A percentile compares a stretch with the other conserved stretches of the same genome.
These are phyloP conservation scores for Eurytoma adleriae DNA, from an alignment of 2,888 invertebrate genomes.

Conservation along the genomic window DNA sequence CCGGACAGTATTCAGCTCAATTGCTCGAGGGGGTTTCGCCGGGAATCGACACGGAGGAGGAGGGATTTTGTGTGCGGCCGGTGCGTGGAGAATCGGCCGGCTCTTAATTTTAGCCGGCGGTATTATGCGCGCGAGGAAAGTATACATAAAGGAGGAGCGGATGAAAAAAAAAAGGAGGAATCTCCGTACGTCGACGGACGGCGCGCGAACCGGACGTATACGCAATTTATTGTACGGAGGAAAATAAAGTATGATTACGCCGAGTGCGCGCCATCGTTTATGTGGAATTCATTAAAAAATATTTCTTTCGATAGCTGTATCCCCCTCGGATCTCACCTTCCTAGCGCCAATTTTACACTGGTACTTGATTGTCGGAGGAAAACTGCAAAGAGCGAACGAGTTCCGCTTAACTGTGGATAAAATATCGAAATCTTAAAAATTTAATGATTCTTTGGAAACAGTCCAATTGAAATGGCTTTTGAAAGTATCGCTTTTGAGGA, in stretches of 20 bases:
- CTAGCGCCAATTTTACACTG: no score
- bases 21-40: conserved; percentile 16
- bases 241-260: conserved; percentile 49
- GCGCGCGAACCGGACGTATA: conserved; percentile 48
- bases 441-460: no score
- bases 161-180: conserved; percentile 8
- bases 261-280: conserved; percentile 30
- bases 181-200: conserved; percentile 17
- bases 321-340: no score
- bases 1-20: neutral
- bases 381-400: no score
- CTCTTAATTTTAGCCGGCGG: conserved; percentile 34
- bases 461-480: neutral
- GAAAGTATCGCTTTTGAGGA: neutral
- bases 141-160: neutral
- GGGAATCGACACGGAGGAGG: neutral
- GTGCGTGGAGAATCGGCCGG: neutral
- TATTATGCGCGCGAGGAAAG: conserved; percentile 9
- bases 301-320: conserved; percentile 22
- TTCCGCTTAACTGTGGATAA: no score
- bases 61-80: neutral
- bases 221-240: conserved; percentile 51
- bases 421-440: no score
- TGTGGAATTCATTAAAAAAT: conserved; percentile 45
- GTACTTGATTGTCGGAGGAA: no score